These are phyloP conservation scores for Drosophila sproati DNA, from an alignment of 1,140 invertebrate genomes.

Conservation along the genomic window DNA sequence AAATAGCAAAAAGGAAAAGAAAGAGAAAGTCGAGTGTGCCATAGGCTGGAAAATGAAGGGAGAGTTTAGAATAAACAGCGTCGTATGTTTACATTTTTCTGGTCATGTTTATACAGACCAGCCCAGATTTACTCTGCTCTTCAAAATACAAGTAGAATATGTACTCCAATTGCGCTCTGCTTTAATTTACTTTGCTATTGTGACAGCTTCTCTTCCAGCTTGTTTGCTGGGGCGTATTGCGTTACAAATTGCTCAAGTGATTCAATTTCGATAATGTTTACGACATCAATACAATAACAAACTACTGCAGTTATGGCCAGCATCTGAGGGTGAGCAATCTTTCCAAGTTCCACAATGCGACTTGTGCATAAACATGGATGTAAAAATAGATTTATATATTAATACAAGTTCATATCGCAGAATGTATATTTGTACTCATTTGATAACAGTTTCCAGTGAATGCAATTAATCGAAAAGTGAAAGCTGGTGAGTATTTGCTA, in stretches of 20 bases:
- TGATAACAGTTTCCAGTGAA: not conserved
- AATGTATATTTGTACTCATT: slow-evolving; percentile 14
- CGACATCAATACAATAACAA: slow-evolving; percentile 1
- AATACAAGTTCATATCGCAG: slow-evolving; percentile 1
- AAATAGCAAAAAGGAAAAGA: slow-evolving; percentile 21
- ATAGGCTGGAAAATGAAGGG: slow-evolving; percentile 21
- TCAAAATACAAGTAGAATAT: slow-evolving; percentile 5
- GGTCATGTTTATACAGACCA: slow-evolving; percentile 34
- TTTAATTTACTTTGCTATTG: slow-evolving; percentile 26
- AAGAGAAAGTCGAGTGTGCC: not conserved
- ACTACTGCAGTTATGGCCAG: not conserved
- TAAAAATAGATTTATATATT: slow-evolving; percentile 26
- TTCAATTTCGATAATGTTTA: slow-evolving; percentile 72
- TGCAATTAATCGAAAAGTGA: not conserved
- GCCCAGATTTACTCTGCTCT: slow-evolving; percentile 12
- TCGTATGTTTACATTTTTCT: slow-evolving; percentile 70
- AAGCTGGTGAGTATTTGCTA: no score
- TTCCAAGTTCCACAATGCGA: slow-evolving; percentile 56
- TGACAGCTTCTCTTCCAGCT: slow-evolving; percentile 41
- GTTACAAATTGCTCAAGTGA: slow-evolving; percentile 72
- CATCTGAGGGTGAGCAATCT: slow-evolving; percentile 7
- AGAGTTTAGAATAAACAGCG: slow-evolving; percentile 35
- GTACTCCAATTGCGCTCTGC: slow-evolving; percentile 6
- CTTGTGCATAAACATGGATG: slow-evolving; percentile 60
- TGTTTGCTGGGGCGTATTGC: slow-evolving; percentile 25